These are phyloP conservation scores for Syngnathus floridae DNA, from an alignment of 2,113 vertebrate species.

Conservation along the genomic window DNA sequence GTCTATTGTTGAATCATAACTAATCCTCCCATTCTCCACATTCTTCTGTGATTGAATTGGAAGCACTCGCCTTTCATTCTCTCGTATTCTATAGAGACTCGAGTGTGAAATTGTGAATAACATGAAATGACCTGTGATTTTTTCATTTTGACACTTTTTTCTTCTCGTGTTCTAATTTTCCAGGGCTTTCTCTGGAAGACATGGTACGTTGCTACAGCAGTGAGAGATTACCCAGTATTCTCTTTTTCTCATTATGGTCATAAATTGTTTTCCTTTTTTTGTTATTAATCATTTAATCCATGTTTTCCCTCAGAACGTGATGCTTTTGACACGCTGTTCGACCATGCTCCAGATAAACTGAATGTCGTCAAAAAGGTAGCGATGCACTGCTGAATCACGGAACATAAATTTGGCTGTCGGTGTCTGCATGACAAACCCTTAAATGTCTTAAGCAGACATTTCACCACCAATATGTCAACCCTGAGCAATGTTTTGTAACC, in stretches of 20 bases:
- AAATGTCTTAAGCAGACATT: background rate
- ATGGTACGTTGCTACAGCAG: slow-evolving; percentile 72
- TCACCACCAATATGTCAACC: background rate
- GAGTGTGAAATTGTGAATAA: slow-evolving; percentile 33
- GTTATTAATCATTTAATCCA: background rate
- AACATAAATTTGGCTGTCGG: background rate
- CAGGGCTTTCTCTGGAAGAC: slow-evolving; percentile 90
- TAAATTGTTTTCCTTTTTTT: background rate
- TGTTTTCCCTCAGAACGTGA: slow-evolving; percentile 81
- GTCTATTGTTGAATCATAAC: slow-evolving; percentile 39
- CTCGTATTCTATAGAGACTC: slow-evolving; percentile 13
- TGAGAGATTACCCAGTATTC: background rate
- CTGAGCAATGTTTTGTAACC: background rate
- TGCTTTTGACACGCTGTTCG: slow-evolving; percentile 95
- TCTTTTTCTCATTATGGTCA: background rate
- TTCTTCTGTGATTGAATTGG: slow-evolving; percentile 54
- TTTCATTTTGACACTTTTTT: background rate
- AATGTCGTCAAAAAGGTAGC: slow-evolving; percentile 95
- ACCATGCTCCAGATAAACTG: slow-evolving; percentile 96
- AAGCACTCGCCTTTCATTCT: slow-evolving; percentile 9
- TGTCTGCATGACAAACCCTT: background rate
- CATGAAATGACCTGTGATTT: background rate
- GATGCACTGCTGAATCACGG: background rate
- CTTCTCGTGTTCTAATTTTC: background rate
- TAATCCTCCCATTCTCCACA: slow-evolving; percentile 33